Percentiles rank a stretch among this genome's conserved stretches.
These are phyloP conservation scores for Scrobipalpa atriplicella DNA, from an alignment of 2,888 invertebrate genomes.

Conservation along the genomic window DNA sequence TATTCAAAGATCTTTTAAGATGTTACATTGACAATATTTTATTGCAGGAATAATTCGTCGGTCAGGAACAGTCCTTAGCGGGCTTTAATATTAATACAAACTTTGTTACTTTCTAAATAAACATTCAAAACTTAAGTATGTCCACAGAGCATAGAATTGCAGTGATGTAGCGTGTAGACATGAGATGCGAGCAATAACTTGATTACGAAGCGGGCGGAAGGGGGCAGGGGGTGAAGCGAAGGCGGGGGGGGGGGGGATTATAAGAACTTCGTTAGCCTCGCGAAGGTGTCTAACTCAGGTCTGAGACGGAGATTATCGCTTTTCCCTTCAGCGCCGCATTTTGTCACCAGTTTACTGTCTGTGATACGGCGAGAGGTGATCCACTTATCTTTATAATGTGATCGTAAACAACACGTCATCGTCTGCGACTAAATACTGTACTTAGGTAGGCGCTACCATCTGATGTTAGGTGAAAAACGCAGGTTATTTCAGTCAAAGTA, in stretches of 20 bases:
- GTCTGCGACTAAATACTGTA: constrained; percentile 22
- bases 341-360: constrained; percentile 61
- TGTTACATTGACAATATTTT: too few relatives aligned
- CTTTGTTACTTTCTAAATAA: too few relatives aligned
- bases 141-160: constrained; percentile 7
- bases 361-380: constrained; percentile 44
- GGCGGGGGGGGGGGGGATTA: constrained; percentile 58
- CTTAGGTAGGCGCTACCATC: not conserved
- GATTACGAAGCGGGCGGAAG: constrained; percentile 55
- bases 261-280: constrained; percentile 80
- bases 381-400: constrained; percentile 24
- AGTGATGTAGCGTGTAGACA: constrained; percentile 48
- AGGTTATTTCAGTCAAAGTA: too few relatives aligned
- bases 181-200: constrained; percentile 76
- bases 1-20: too few relatives aligned
- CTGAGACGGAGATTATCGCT: constrained; percentile 73
- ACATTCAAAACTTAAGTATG: not conserved
- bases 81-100: too few relatives aligned
- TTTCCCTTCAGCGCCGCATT: constrained; percentile 67
- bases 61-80: too few relatives aligned
- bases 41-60: too few relatives aligned
- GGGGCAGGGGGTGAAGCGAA: constrained; percentile 48
- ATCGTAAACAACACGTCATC: constrained; percentile 23
- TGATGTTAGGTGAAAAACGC: too few relatives aligned
- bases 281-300: constrained; percentile 77